Conservation (phyloP, 2,113 vertebrate species). For the Melanostigma gelatinosum region DNA sequence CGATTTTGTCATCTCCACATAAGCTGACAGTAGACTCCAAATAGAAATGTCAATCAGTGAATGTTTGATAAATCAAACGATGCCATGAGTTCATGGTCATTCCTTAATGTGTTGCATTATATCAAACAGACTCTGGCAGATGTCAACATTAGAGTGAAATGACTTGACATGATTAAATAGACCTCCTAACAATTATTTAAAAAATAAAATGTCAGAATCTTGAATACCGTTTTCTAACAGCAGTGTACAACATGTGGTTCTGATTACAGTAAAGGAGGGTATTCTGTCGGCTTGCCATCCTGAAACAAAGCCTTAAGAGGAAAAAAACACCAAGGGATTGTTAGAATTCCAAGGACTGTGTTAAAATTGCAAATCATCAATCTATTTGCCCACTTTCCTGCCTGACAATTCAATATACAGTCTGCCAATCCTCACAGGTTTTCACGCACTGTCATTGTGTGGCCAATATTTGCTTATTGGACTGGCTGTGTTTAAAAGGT, state of each 20-base stretch:
- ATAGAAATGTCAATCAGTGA: not conserved
- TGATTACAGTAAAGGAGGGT: conserved; percentile 26
- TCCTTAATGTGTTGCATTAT: not conserved
- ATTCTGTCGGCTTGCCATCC: conserved; percentile 29
- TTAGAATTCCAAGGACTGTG: conserved; percentile 40
- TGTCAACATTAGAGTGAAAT: not conserved
- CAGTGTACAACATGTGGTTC: conserved; percentile 25
- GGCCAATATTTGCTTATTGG: conserved; percentile 49
- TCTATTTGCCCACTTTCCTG: conserved; percentile 42
- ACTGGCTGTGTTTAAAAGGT: conserved; percentile 16
- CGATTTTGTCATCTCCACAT: not conserved
- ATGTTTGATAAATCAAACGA: conserved; percentile 1
- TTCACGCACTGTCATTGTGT: conserved; percentile 36
- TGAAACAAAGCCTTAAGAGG: conserved; percentile 13
- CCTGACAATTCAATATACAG: conserved; percentile 37
- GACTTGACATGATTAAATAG: not conserved
- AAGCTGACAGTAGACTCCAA: not conserved
- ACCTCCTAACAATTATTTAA: too few relatives aligned
- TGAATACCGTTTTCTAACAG: not conserved
- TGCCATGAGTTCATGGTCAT: not conserved
- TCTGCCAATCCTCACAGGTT: conserved; percentile 43
- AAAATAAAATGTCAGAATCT: not conserved
- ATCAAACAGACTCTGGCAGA: not conserved
- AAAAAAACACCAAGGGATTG: conserved; percentile 37
- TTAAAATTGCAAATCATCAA: conserved; percentile 48